Evolutionary conservation across 37 sponge, comb jelly and placozoan genomes (phyloP), one percentile per base, ranked within the genome.

Genomic region (Cladorhizidae sp.): DNA sequence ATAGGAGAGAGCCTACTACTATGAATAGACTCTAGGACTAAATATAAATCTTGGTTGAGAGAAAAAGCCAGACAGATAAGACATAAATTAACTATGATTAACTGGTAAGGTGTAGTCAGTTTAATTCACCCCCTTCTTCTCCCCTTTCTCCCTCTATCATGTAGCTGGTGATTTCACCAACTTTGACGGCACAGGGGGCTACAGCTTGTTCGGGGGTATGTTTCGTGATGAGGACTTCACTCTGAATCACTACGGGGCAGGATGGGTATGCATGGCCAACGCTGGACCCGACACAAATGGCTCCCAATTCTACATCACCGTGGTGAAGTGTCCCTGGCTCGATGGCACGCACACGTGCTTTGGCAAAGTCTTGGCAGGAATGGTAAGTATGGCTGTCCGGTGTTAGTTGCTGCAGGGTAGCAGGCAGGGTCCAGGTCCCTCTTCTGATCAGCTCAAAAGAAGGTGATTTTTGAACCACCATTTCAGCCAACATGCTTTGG

Each of bases 211-310:
- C 39, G 93, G 93, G n/a, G 49, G n/a, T 9, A 18, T 70, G 11
- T 90, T 90, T 41, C 77, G 72, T 57, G 95, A 94, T 69, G 95
- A 94, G 81, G 84, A 94, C 79, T 90, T 90, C 75, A 81, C 87
- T 56, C 77, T 87, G 40, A 80, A 85, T 29, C 90, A 90, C 83
- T 81, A 90, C 78, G 91, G 88, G 36, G 80, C 95, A 33, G 95
- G 88, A 0, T 88, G 88, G 93, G 89, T 92, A 64, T 92, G 89
- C 41, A 92, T 92, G 93, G 93, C 93, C 69, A 92, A 92, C 41
- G 89, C 89, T 57, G 93, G 93, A 0, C 89, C 89, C 0, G 86
- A 92, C 85, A 92, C 93, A 21, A 92, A 92, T 64, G 93, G 93
- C n/a, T 88, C 89, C 2, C 93, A 92, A 83, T 92, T 92, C 75